Base-by-base conservation (phyloP, 2,113 vertebrate genomes). In the Stigmatopora nigra region DNA sequence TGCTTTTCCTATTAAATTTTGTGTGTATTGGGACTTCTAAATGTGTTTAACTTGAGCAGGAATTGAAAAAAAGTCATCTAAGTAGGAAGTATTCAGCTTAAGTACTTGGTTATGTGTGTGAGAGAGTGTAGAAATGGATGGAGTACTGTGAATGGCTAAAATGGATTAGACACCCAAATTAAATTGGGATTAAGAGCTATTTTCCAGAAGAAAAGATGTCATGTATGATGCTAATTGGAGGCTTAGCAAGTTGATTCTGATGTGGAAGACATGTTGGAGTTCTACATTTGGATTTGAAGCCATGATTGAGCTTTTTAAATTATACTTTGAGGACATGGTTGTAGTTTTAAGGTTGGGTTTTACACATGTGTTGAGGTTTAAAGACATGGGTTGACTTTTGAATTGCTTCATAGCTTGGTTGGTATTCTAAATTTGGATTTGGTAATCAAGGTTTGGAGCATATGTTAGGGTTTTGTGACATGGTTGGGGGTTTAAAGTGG, bases 21-120 rank as follows among this genome's bases (percentile, higher is more conserved):
- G 25, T 31, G 25, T 31, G 3, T 31, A 31, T 31, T n/a, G 2
- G 20, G 11, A 14, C 20, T 6, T 13, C 52, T 20, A 55, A 14
- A 25, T 3, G 4, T 25, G 20, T 13, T 55, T 55, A 22, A 22
- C 14, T 55, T 5, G 0, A 22, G 52, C 6, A 4, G 6, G 1
- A 46, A 46, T 11, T 14, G 45, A 8, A 46, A 45, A 63, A 68
- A 74, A 72, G 65, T 79, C 81, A 72, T 72, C 78, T 83, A 72
- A 77, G 83, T 70, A 82, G 85, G 85, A 87, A 81, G 76, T 69
- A 87, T 85, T 88, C 74, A 84, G 60, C 38, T 20, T 48, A 73
- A 75, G 35, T 56, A 44, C 64, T 46, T 61, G 67, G 59, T 68
- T 65, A 68, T 11, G 70, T 61, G 72, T 85, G 79, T 85, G 70